These are phyloP conservation scores for Mobula birostris DNA, from an alignment of 2,113 vertebrate species.

Conservation along the genomic window DNA sequence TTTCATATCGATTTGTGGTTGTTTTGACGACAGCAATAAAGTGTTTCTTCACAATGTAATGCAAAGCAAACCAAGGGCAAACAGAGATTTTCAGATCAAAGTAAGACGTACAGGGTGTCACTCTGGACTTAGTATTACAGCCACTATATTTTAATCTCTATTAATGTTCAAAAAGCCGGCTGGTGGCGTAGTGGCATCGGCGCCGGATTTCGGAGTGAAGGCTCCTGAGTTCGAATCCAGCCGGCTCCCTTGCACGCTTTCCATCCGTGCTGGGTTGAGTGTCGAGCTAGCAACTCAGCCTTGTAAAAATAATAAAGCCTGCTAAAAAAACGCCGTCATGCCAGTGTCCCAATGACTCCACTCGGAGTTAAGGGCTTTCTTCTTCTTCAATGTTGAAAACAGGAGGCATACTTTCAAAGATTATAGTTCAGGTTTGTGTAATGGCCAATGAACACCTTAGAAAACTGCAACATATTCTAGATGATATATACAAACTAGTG, in stretches of 20 bases:
- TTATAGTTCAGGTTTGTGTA: not conserved
- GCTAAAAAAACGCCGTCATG: too few species aligned
- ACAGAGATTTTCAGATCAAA: not conserved
- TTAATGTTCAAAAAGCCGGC: too few species aligned
- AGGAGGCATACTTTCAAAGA: not conserved
- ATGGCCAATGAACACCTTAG: not conserved
- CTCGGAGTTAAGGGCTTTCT: too few species aligned
- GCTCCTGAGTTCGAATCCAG: too few species aligned
- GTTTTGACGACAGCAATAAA: not conserved
- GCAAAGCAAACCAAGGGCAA: not conserved
- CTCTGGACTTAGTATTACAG: not conserved
- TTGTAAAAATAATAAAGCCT: too few species aligned
- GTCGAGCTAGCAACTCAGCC: too few species aligned
- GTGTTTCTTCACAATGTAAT: not conserved
- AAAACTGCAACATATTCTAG: not conserved
- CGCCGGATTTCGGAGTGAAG: too few species aligned
- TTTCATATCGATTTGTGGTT: not conserved
- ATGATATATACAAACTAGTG: not conserved
- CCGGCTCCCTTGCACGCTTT: too few species aligned
- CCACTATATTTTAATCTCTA: not conserved
- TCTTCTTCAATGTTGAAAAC: too few species aligned
- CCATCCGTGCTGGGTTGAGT: too few species aligned
- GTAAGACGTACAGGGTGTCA: not conserved
- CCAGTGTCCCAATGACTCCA: too few species aligned
- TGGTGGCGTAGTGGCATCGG: too few species aligned